A percentile compares a stretch with the other conserved stretches of the same genome.
phyloP scores from a whole-genome alignment of 2,797 vertebrate genomes.

The Syngnathus rostellatus region DNA sequence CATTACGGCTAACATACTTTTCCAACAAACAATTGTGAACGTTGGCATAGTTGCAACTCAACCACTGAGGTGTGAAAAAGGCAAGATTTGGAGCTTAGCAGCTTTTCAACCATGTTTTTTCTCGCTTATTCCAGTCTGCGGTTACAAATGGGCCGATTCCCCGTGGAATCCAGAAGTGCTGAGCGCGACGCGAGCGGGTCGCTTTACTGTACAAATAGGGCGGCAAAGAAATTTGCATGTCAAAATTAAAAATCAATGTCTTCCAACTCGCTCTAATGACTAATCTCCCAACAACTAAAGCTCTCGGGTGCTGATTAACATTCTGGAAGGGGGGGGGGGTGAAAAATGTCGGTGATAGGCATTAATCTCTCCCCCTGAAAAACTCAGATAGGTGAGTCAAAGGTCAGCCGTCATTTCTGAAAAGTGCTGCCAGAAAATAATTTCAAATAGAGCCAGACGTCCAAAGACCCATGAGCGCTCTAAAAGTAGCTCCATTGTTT shows the following conservation, averaged over 20 bases:
- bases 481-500: background rate
- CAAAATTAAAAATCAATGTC: conserved; percentile 76
- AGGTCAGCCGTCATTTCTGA: conserved; percentile 72
- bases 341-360: conserved; percentile 69
- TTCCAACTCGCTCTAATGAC: conserved; percentile 74
- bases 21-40: background rate
- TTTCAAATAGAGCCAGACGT: conserved; percentile 53
- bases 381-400: conserved; percentile 77
- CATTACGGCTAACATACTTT: conserved; percentile 47
- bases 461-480: no score
- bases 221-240: conserved; percentile 71
- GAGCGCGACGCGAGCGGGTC: conserved; percentile 52
- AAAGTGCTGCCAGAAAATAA: conserved; percentile 71
- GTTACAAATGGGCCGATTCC: no score
- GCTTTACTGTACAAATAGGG: conserved; percentile 65
- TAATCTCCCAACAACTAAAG: conserved; percentile 64
- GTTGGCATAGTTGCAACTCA: conserved; percentile 24
- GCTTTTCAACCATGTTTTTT: background rate
- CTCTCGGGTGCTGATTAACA: conserved; percentile 71
- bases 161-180: conserved; percentile 39
- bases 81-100: background rate
- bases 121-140: no score
- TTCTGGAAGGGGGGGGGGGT: conserved; percentile 59
- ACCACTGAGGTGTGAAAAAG: conserved; percentile 14
- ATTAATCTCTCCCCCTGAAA: conserved; percentile 70